These are phyloP conservation scores for Aplodontia rufa DNA, from an alignment of 2,113 vertebrate species.

Conservation along the genomic window DNA sequence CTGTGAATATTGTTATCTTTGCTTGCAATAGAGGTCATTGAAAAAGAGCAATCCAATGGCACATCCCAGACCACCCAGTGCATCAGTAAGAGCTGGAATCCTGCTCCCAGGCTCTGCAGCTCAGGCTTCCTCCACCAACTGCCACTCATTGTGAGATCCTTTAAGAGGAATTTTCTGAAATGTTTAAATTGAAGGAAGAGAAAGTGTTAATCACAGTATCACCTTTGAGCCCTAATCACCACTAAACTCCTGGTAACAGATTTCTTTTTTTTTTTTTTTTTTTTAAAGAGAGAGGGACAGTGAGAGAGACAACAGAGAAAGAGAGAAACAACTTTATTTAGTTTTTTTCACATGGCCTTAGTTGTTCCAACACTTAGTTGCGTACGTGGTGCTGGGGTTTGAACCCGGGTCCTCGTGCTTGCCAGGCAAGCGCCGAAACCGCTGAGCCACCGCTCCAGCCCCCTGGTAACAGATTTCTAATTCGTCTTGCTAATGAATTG, in stretches of 20 bases:
- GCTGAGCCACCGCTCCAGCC: too few relatives aligned
- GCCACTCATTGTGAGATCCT: neutral
- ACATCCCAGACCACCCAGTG: neutral
- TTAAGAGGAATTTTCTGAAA: neutral
- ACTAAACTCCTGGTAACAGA: neutral
- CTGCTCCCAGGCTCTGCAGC: accelerated
- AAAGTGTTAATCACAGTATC: neutral
- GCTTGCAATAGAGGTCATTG: neutral
- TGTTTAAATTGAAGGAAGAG: neutral
- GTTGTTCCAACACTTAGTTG: too few relatives aligned
- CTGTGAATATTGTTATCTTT: neutral
- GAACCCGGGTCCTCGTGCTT: too few relatives aligned
- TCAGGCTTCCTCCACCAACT: accelerated
- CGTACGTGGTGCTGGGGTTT: too few relatives aligned
- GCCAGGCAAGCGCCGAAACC: too few relatives aligned
- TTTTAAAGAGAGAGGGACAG: too few relatives aligned
- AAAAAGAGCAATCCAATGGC: neutral
- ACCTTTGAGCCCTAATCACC: neutral
- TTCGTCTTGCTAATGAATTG: neutral
- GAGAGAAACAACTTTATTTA: too few relatives aligned
- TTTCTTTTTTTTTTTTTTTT: too few relatives aligned
- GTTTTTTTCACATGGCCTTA: too few relatives aligned
- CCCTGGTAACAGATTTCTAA: neutral
- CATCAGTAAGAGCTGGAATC: neutral
- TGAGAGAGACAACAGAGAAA: too few relatives aligned